Percentiles rank a stretch among this genome's conserved stretches.
phyloP scores from a whole-genome alignment of 2,888 invertebrate genomes.

The Sinohyriopsis cumingii region DNA sequence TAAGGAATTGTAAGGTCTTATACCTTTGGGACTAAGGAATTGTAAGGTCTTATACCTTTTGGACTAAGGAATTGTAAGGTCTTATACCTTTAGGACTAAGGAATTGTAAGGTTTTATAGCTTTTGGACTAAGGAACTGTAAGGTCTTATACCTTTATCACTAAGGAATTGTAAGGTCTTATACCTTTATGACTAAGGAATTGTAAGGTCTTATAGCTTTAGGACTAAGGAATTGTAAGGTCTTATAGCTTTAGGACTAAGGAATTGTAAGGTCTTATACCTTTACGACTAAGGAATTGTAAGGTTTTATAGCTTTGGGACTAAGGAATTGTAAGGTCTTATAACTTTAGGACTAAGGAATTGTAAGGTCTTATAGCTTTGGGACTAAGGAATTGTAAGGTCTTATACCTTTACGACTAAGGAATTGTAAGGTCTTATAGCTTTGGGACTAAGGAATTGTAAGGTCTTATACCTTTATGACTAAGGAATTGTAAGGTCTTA shows the following conservation, averaged over 20 bases:
- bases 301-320: no score
- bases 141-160: constrained; percentile 64
- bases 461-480: constrained; percentile 64
- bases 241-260: background rate
- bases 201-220: constrained; percentile 57
- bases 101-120: no score
- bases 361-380: no score
- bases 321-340: background rate
- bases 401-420: constrained; percentile 64
- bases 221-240: constrained; percentile 63
- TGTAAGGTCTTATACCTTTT: no score
- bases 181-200: background rate
- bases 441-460: background rate
- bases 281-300: constrained; percentile 39
- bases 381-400: background rate
- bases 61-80: background rate
- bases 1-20: background rate
- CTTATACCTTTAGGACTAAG: constrained; percentile 71
- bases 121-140: background rate
- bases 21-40: constrained; percentile 71
- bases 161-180: no score
- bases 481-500: no score
- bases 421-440: no score
- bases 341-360: constrained; percentile 71
- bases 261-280: constrained; percentile 45